Conservation (phyloP, 2,797 vertebrate species). For the Helarctos malayanus region DNA sequence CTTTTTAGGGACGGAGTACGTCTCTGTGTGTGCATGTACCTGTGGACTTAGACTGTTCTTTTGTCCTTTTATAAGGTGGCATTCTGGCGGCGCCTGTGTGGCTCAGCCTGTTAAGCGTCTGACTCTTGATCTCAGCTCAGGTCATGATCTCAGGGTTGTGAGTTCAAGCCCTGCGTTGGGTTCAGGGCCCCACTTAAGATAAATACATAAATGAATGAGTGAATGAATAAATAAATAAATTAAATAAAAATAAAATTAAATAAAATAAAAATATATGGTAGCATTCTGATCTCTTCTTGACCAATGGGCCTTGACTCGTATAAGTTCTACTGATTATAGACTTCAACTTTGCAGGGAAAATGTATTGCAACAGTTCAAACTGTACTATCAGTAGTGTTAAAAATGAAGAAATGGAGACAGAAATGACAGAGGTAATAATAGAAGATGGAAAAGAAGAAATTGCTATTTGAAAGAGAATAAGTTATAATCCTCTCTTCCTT, state of each 20-base stretch:
- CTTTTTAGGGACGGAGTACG: neutral
- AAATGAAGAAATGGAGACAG: neutral
- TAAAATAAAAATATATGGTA: neutral
- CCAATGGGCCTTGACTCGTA: neutral
- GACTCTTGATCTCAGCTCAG: neutral
- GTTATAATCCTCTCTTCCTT: neutral
- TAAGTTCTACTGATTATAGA: neutral
- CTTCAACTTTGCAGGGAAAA: constrained; percentile 12
- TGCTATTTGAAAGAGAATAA: neutral
- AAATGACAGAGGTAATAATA: neutral
- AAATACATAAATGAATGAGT: neutral
- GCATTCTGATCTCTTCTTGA: neutral
- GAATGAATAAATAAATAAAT: neutral
- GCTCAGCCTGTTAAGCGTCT: neutral
- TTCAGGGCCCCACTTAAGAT: neutral
- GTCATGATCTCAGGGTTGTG: neutral
- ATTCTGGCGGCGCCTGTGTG: neutral
- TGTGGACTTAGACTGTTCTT: neutral
- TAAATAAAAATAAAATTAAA: neutral
- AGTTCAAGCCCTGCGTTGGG: neutral
- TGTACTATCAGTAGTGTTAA: neutral
- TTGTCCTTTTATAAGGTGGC: neutral
- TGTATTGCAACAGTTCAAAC: neutral
- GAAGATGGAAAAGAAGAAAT: neutral
- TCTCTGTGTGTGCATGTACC: no score